A percentile compares a stretch with the other conserved stretches of the same genome.
phyloP scores from a whole-genome alignment of 1,140 invertebrate genomes.

The Mizuhopecten yessoensis region DNA sequence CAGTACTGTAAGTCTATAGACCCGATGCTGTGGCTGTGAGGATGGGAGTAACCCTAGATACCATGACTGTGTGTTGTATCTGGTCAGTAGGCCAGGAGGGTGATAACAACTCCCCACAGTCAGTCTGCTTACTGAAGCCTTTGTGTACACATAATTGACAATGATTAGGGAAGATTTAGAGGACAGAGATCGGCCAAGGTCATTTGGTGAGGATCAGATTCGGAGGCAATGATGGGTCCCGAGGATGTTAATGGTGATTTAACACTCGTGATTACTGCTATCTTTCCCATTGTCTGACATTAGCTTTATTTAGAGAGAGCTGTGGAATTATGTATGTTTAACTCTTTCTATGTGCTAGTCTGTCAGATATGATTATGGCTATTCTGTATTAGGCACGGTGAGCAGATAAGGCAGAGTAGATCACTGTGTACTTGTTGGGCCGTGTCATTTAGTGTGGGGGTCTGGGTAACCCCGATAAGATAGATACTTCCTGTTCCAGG shows the following conservation, averaged over 20 bases:
- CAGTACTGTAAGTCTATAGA: too few relatives aligned
- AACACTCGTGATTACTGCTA: not conserved
- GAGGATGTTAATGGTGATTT: slow-evolving; percentile 11
- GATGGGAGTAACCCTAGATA: too few relatives aligned
- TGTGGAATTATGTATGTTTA: slow-evolving; percentile 35
- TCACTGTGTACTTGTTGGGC: not conserved
- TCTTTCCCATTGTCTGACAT: slow-evolving; percentile 22
- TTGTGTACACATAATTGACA: not conserved
- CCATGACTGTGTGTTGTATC: not conserved
- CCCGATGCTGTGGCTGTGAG: too few relatives aligned
- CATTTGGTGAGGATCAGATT: not conserved
- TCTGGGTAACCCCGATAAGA: not conserved
- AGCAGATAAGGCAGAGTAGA: slow-evolving; percentile 12
- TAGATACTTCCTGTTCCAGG: slow-evolving; percentile 20
- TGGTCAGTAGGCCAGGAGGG: not conserved
- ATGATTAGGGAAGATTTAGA: slow-evolving; percentile 34
- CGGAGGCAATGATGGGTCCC: not conserved
- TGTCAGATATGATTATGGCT: not conserved
- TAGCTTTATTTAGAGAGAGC: not conserved
- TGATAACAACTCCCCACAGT: not conserved
- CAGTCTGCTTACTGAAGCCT: slow-evolving; percentile 5
- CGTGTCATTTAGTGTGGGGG: not conserved
- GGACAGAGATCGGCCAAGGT: slow-evolving; percentile 10
- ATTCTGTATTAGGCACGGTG: not conserved
- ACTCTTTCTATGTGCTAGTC: not conserved